These are phyloP conservation scores for Symphodus melops DNA, from an alignment of 2,113 vertebrate species.

Conservation along the genomic window DNA sequence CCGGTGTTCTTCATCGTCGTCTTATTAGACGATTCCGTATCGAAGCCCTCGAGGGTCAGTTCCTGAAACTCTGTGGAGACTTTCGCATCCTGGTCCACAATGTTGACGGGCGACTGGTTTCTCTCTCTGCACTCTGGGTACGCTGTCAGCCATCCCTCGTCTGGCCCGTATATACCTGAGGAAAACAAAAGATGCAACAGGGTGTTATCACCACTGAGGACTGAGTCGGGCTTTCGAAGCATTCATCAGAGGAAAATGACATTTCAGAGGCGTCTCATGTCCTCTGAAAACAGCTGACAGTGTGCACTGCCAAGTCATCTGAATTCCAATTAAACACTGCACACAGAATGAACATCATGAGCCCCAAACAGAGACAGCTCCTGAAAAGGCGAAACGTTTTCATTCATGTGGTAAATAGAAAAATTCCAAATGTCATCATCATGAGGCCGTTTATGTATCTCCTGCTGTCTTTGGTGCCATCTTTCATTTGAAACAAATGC, in stretches of 20 bases:
- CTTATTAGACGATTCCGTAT: constrained; percentile 94
- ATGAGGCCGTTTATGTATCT: constrained; percentile 5
- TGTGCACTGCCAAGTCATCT: constrained; percentile 38
- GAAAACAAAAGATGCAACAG: constrained; percentile 46
- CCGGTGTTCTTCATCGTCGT: constrained; percentile 99
- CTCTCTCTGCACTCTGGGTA: constrained; percentile 89
- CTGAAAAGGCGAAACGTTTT: constrained; percentile 30
- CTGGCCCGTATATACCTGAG: constrained; percentile 91
- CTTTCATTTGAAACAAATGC: not conserved
- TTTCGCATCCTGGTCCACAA: constrained; percentile 87
- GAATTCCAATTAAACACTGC: constrained; percentile 39
- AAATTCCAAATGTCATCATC: constrained; percentile 38
- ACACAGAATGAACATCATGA: constrained; percentile 35
- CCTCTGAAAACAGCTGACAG: constrained; percentile 29
- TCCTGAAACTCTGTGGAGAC: constrained; percentile 91
- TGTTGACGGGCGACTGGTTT: constrained; percentile 95
- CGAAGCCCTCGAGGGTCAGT: constrained; percentile 92
- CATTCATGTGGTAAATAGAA: constrained; percentile 35
- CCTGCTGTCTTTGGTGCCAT: not conserved
- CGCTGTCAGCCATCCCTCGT: constrained; percentile 91
- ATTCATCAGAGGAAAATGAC: constrained; percentile 11
- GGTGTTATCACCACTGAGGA: constrained; percentile 6
- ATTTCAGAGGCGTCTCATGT: constrained; percentile 31
- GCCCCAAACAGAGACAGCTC: constrained; percentile 21
- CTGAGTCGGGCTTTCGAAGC: constrained; percentile 12